Conservation (phyloP, 1,140 invertebrate species). For the Notospermus geniculatus region DNA sequence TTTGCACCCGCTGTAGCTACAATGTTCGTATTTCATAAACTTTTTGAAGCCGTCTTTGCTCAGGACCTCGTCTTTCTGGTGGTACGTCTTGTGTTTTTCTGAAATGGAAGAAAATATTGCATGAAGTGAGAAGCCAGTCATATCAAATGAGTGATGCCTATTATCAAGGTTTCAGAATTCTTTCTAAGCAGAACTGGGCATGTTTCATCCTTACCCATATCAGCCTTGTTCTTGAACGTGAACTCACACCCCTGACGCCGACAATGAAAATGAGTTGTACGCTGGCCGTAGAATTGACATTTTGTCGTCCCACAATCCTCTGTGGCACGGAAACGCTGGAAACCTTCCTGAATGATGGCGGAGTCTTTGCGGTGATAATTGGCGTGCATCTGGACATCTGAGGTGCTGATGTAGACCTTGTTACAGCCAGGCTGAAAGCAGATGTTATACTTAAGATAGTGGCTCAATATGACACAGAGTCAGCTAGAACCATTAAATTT, state of each 20-base stretch:
- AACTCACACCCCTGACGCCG: slow-evolving; percentile 83
- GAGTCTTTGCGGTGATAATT: slow-evolving; percentile 98
- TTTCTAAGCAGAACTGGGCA: too few species aligned
- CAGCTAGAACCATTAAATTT: too few species aligned
- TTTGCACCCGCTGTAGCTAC: slow-evolving; percentile 84
- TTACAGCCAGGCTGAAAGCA: slow-evolving; percentile 91
- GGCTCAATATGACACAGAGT: too few species aligned
- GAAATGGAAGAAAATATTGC: slow-evolving; percentile 37
- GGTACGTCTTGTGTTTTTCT: slow-evolving; percentile 99
- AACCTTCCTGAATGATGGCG: slow-evolving; percentile 95
- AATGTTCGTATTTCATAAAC: slow-evolving; percentile 95
- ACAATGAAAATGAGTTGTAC: slow-evolving; percentile 98
- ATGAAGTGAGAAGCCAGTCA: too few species aligned
- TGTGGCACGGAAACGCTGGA: slow-evolving; percentile 85
- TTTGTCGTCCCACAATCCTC: slow-evolving; percentile 84
- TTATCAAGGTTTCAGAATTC: too few species aligned
- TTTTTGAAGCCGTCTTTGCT: slow-evolving; percentile 97
- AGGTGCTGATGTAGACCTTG: slow-evolving; percentile 97
- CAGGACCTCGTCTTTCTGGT: slow-evolving; percentile 95
- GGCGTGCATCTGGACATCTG: slow-evolving; percentile 98
- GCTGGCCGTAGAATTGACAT: slow-evolving; percentile 90
- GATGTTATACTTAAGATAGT: slow-evolving; percentile 61
- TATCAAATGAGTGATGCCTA: too few species aligned
- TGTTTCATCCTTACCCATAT: slow-evolving; percentile 96
- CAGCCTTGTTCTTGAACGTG: slow-evolving; percentile 98